Percentiles rank a stretch among this genome's conserved stretches.
Conservation (phyloP, 2,888 invertebrate genomes). For the Amphipoea lucens region DNA sequence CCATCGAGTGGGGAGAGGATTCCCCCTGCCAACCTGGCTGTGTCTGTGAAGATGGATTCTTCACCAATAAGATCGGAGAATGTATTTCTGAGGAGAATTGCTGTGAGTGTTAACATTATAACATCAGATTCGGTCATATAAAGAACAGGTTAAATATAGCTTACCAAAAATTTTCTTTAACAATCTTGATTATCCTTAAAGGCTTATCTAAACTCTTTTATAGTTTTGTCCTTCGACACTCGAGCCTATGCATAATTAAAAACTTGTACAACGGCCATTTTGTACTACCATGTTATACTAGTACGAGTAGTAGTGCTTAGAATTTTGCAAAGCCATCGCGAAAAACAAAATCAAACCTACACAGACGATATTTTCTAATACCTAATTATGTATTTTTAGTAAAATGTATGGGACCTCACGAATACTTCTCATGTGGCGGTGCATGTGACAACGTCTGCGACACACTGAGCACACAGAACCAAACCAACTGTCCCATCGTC, state of each 20-base stretch:
- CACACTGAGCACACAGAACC: too few relatives aligned
- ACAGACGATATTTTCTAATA: neutral
- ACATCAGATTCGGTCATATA: neutral
- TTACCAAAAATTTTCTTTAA: neutral
- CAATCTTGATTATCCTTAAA: neutral
- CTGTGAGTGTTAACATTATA: slow-evolving; percentile 34
- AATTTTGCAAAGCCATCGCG: neutral
- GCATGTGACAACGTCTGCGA: too few relatives aligned
- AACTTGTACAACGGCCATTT: neutral
- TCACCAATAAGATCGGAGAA: slow-evolving; percentile 35
- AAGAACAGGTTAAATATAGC: neutral
- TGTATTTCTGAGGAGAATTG: slow-evolving; percentile 42
- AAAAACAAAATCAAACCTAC: neutral
- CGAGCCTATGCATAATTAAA: too few relatives aligned
- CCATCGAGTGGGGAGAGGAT: slow-evolving; percentile 17
- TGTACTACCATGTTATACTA: neutral
- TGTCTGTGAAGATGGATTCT: slow-evolving; percentile 45
- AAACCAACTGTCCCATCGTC: too few relatives aligned
- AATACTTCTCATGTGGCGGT: too few relatives aligned
- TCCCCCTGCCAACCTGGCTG: slow-evolving; percentile 45
- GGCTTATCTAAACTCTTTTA: neutral
- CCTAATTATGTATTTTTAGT: neutral
- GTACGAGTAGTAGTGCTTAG: too few relatives aligned
- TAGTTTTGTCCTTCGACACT: neutral
- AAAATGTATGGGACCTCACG: neutral